Base-by-base conservation (phyloP, 2,113 vertebrate genomes). In the Saccopteryx bilineata region DNA sequence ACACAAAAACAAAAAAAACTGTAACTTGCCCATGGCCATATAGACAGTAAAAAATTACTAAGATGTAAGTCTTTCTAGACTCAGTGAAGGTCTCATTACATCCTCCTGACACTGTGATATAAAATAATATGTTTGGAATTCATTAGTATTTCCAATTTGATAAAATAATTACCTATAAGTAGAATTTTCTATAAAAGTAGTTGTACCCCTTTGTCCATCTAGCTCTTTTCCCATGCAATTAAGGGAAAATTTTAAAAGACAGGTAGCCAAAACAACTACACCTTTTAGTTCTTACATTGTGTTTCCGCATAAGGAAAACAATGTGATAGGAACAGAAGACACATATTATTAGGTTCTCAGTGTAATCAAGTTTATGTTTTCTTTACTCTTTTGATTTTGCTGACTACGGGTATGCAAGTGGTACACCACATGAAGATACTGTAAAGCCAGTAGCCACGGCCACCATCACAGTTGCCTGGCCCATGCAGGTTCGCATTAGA, bases 271-370 rank as follows among this genome's bases (percentile, higher is more conserved):
- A 87, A 76, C 7, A 31, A n/a, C 0, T 9, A 10, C n/a, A 48
- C 2, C 3, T 65, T 86, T 85, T 33, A 9, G 9, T 75, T 54
- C 18, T 19, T 33, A 61, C 24, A 5, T 33, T 82, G 6, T 52
- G 15, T 93, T 84, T 75, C 46, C 75, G 58, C 15, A 33, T 74
- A 50, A 94, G 21, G 7, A 66, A 92, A 96, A 78, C 19, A 72
- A 33, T 50, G 15, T 80, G 89, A 50, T 31, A n/a, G 17, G n/a
- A 75, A 71, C 23, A 69, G 5, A 13, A 58, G 12, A 65, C 26
- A 61, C 19, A 31, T 17, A n/a, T 63, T 63, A 52, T 17, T 86
- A 28, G 26, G 52, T 92, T 91, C 31, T 23, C 24, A 28, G 5
- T 39, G 31, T 86, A 87, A 52, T 71, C 68, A 58, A 12, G 11